Percentiles rank a stretch among this genome's conserved stretches.
These are phyloP conservation scores for Zaprionus inermis DNA, from an alignment of 1,140 invertebrate genomes.

Conservation along the genomic window DNA sequence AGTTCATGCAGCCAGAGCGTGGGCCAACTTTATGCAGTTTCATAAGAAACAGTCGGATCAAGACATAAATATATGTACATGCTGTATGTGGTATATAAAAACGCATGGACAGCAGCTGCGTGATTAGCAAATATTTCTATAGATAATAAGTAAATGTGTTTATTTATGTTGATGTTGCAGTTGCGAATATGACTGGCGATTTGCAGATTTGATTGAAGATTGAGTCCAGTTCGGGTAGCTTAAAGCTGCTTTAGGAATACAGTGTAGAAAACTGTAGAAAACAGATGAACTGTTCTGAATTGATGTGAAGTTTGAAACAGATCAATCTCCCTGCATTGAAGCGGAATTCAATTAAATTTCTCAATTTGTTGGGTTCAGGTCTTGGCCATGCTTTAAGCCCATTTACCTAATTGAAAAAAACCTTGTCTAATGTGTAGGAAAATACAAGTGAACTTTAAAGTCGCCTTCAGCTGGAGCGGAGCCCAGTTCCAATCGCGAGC, in stretches of 20 bases:
- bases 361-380: not conserved
- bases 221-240: not conserved
- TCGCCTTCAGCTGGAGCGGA: slow-evolving; percentile 26
- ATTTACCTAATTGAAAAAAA: slow-evolving; percentile 71
- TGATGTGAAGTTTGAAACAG: not conserved
- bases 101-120: slow-evolving; percentile 56
- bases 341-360: slow-evolving; percentile 2
- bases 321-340: not conserved
- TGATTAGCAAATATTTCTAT: slow-evolving; percentile 77
- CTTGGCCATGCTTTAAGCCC: slow-evolving; percentile 24
- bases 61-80: slow-evolving; percentile 3
- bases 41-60: slow-evolving; percentile 56
- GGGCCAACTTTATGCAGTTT: slow-evolving; percentile 71
- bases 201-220: slow-evolving; percentile 1
- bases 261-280: not conserved
- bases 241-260: not conserved
- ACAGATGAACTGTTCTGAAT: not conserved
- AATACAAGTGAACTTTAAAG: slow-evolving; percentile 56
- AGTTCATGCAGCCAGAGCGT: slow-evolving; percentile 50
- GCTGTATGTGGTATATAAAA: slow-evolving; percentile 25
- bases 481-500: slow-evolving; percentile 29
- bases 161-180: slow-evolving; percentile 56
- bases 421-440: slow-evolving; percentile 34
- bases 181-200: slow-evolving; percentile 62
- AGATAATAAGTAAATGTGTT: slow-evolving; percentile 69